These are phyloP conservation scores for Parochlus steinenii DNA, from an alignment of 2,888 invertebrate species.

Conservation along the genomic window DNA sequence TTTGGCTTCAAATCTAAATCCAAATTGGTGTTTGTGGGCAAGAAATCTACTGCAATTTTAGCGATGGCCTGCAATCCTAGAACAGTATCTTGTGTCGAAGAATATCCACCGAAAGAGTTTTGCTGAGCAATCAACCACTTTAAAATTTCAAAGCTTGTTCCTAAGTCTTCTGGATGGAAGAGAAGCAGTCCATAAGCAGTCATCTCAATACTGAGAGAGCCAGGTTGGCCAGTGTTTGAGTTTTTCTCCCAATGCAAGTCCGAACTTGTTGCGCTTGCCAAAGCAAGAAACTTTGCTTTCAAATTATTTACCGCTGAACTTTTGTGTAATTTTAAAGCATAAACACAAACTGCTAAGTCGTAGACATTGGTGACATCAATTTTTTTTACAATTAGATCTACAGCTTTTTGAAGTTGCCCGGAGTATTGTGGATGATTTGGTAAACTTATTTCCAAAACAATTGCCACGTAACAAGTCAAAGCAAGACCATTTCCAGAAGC, in stretches of 20 bases:
- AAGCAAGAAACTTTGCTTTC: background rate
- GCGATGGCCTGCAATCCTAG: conserved; percentile 1
- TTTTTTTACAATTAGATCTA: background rate
- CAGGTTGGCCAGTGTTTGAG: background rate
- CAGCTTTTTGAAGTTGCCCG: background rate
- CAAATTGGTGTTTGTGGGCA: background rate
- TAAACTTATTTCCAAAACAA: background rate
- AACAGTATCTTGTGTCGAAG: background rate
- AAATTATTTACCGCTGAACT: background rate
- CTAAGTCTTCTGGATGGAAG: background rate
- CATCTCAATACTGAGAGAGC: background rate
- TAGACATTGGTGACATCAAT: background rate
- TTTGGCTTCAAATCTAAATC: background rate
- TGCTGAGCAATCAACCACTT: background rate
- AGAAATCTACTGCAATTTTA: background rate
- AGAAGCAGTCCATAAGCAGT: background rate
- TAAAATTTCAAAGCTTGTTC: background rate
- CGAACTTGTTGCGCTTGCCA: background rate
- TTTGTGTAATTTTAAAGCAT: background rate
- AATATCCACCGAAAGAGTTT: conserved; percentile 2
- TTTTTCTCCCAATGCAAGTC: background rate
- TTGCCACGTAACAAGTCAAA: background rate
- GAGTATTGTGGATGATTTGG: background rate
- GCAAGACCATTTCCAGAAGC: background rate
- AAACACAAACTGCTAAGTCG: background rate